Evolutionary conservation across 2,888 invertebrate species (phyloP).

Genomic region (Sphaeridia pumilis): DNA sequence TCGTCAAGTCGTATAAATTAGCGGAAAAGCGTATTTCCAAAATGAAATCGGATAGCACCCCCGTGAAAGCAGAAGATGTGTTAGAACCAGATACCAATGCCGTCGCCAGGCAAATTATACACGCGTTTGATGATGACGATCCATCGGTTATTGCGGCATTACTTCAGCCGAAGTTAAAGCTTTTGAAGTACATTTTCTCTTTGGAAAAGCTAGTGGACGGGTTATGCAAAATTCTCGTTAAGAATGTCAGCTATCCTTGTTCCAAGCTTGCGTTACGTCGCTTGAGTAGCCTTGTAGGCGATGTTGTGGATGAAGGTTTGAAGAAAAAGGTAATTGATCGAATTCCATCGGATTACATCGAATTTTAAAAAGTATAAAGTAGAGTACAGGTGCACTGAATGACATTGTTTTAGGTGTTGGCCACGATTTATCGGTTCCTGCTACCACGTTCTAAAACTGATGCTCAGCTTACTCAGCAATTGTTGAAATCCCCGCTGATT

Average conservation of each 20-base stretch:
- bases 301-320: slow-evolving; percentile 4
- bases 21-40: slow-evolving; percentile 39
- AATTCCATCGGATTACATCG: too few species aligned
- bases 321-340: neutral
- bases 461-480: too few species aligned
- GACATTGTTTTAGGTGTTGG: neutral
- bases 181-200: slow-evolving; percentile 43
- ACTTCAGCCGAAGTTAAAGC: slow-evolving; percentile 39
- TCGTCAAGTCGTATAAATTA: slow-evolving; percentile 52
- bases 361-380: too few species aligned
- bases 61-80: neutral
- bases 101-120: slow-evolving; percentile 52
- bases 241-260: slow-evolving; percentile 27
- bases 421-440: too few species aligned
- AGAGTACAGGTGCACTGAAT: too few species aligned
- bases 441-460: too few species aligned
- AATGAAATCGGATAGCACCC: neutral
- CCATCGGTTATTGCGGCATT: slow-evolving; percentile 49
- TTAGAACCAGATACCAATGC: slow-evolving; percentile 44
- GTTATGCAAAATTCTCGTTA: slow-evolving; percentile 46
- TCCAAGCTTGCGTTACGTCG: slow-evolving; percentile 20
- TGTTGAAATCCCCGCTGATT: too few species aligned
- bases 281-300: slow-evolving; percentile 17
- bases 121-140: slow-evolving; percentile 57
- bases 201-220: slow-evolving; percentile 43